These are phyloP conservation scores for Tribolium freemani DNA, from an alignment of 2,888 invertebrate genomes.

Conservation along the genomic window DNA sequence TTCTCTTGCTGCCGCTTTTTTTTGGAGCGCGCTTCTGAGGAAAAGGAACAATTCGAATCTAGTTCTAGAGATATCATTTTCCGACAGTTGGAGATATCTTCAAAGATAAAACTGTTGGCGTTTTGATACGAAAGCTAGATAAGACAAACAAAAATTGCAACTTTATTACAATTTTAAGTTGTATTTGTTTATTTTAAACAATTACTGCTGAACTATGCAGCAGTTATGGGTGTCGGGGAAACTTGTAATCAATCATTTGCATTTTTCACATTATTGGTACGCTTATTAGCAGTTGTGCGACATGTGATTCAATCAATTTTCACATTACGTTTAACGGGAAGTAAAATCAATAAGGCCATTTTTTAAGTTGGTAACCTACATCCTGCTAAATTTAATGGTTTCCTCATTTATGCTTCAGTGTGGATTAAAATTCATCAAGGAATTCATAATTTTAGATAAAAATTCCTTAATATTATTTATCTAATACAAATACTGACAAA, in stretches of 20 bases:
- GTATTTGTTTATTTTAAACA: too few relatives aligned
- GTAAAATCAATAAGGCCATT: background rate
- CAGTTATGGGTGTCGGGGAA: slow-evolving; percentile 1
- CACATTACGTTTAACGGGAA: slow-evolving; percentile 6
- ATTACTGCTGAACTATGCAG: background rate
- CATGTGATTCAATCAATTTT: slow-evolving; percentile 19
- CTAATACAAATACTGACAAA: too few relatives aligned
- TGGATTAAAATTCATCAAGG: background rate
- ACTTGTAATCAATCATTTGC: slow-evolving; percentile 9
- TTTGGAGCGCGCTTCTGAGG: slow-evolving; percentile 2
- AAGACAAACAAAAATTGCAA: too few relatives aligned
- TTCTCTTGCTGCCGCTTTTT: slow-evolving; percentile 31
- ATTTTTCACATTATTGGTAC: slow-evolving; percentile 16
- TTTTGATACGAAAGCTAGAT: too few relatives aligned
- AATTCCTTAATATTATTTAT: too few relatives aligned
- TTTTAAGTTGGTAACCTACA: slow-evolving; percentile 5
- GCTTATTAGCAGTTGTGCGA: slow-evolving; percentile 16
- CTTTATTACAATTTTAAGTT: too few relatives aligned
- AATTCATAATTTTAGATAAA: too few relatives aligned
- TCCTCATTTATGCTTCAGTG: background rate
- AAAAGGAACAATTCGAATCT: slow-evolving; percentile 30
- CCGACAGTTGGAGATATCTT: too few relatives aligned
- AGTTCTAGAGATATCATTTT: background rate
- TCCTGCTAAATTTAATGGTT: slow-evolving; percentile 12
- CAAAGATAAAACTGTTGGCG: too few relatives aligned